Base-by-base conservation (phyloP, 2,113 vertebrate species). In the Marcusenius ussheri region DNA sequence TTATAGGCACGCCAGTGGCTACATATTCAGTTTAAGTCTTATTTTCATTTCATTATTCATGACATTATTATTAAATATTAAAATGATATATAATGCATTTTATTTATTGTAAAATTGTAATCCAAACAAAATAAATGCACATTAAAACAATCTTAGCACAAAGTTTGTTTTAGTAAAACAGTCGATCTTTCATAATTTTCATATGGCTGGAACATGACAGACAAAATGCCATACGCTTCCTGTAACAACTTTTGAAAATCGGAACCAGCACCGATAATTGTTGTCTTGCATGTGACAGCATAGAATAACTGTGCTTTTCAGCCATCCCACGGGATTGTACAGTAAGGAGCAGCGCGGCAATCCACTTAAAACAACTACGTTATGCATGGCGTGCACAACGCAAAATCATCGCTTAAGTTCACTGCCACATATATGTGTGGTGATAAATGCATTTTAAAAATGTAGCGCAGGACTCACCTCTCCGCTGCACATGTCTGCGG, bases 391-490 rank as follows among this genome's bases (percentile, higher is more conserved):
- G 77, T 2, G 77, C 15, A 84, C 35, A 46, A 21, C 5, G 42
- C 19, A 3, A 80, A 42, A 19, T 42, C 35, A 35, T 42, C 74
- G 17, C 35, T 13, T 7, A 80, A 80, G 15, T 42, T 80, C 17
- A 80, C 35, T 35, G 74, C 35, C 1, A 19, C 31, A 42, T 19
- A 77, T 19, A 35, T 39, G 9, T 31, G 31, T 39, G 70, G 11
- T 35, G 70, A 77, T 17, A 66, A 27, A 70, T 13, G 62, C 3
- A 83, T 83, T 83, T 24, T 45, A 8, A 83, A 53, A 42, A 83
- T 45, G 8, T 27, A 83, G 3, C 27, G n/a, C 39, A 83, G 49
- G 62, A 56, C 94, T 94, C 92, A 95, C 95, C 94, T 93, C 2
- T 94, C 87, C 13, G 91, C 91, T 0, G 92, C 83, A 0, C 53